Base-by-base conservation (phyloP, 2,888 invertebrate species). In the Heliconius ismenius region DNA sequence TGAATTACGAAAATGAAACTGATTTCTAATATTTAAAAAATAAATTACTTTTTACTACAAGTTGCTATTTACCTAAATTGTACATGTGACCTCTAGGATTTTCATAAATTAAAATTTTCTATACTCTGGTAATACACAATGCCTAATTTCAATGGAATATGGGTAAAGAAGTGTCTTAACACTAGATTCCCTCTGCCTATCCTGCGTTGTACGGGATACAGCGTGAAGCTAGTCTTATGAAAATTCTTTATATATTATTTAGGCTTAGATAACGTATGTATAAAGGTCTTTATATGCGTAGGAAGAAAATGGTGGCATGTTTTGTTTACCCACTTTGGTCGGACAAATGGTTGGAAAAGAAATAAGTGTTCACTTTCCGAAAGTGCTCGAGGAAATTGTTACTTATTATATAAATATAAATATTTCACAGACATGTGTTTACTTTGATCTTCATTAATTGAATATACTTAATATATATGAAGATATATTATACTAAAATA, bases 311-410 rank as follows among this genome's bases (percentile, higher is more conserved):
- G 74, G 74, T 68, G 72, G 74, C 49, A 76, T 78, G 76, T 78
- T 78, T 77, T 79, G 72, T 79, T 79, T 79, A 78, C 72, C 63
- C 79, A 75, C 78, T 78, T 78, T 74, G 70, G 73, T 39, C 24
- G 69, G 76, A 74, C 67, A 76, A 72, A 74, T 76, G 75, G 73
- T 70, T 73, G 68, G 63, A 28, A 68, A 68, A 74, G 76, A 65
- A 74, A 74, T 79, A 79, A 75, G 74, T 75, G 72, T 65, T 54
- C 64, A 74, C 75, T 77, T 75, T 64, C 67, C 63, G 63, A 73
- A 26, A 73, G 68, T 69, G 58, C 72, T 73, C 32, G 62, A 74
- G 72, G 63, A 74, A 75, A 69, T 68, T 78, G 69, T 69, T 69
- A n/a, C 43, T 78, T 69, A 69, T 70, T 58, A 58, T 58, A 58